phyloP scores from a whole-genome alignment of 2,113 vertebrate genomes.

The Archocentrus centrarchus region DNA sequence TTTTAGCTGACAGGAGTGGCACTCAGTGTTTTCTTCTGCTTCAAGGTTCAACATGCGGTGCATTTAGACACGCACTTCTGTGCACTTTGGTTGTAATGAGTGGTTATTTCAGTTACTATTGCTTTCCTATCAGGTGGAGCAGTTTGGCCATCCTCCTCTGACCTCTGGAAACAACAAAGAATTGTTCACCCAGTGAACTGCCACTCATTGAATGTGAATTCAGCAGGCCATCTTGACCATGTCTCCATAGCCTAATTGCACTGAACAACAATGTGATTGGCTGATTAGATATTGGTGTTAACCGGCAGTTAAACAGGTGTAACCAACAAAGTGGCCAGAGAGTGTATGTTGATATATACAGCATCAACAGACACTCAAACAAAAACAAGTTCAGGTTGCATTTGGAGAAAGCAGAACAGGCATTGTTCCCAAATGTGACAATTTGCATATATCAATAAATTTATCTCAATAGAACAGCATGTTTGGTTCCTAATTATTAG shows the following conservation, averaged over 20 bases:
- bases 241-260: not conserved
- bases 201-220: not conserved
- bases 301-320: not conserved
- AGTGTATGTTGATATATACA: not conserved
- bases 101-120: not conserved
- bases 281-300: not conserved
- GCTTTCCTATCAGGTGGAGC: not conserved
- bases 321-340: not conserved
- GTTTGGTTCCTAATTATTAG: slow-evolving; percentile 1
- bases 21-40: not conserved
- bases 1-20: not conserved
- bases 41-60: not conserved
- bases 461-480: not conserved
- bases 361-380: not conserved
- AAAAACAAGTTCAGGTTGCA: no score
- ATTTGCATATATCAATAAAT: slow-evolving; percentile 3
- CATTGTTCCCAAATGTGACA: not conserved
- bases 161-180: not conserved
- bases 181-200: not conserved
- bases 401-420: not conserved
- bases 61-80: not conserved
- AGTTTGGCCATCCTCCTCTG: not conserved
- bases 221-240: not conserved
- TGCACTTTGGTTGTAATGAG: not conserved
- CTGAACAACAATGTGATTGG: not conserved